Evolutionary conservation across 2,888 invertebrate genomes (phyloP), one percentile per base, ranked within the genome.

Genomic region (Brenthis ino): DNA sequence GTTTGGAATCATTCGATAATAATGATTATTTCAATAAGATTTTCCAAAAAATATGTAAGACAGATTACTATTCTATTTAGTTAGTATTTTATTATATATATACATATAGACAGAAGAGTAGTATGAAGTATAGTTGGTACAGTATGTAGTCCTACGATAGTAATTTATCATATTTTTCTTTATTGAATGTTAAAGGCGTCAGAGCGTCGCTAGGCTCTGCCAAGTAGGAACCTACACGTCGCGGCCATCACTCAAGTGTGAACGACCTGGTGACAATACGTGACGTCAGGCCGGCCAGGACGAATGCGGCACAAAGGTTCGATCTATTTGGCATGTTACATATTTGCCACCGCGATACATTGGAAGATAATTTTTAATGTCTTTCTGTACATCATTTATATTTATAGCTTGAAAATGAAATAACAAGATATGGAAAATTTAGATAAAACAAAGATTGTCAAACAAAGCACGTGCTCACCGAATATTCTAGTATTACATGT

Each of bases 231-330:
- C 75, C 71, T 72, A 77, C 87, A 87, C 88, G 88, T 85, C 76
- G 73, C 74, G 64, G 72, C 80, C 79, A 86, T 88, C 86, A 82
- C 85, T 88, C 87, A 85, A 76, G 80, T 80, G 86, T 85, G 84
- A 87, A 87, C 77, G 88, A 88, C 88, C 88, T 79, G 60, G 80
- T 81, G 81, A 79, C 75, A 74, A 70, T 75, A 76, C 73, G 77
- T 85, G 84, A 84, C 83, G 82, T 81, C 83, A 82, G 14, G 57
- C 72, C 65, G 69, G 71, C 72, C 75, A 68, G 73, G 78, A 77
- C 77, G 68, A 73, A 76, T 77, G 75, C 71, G 74, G 76, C 73
- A 77, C 77, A 78, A 77, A 75, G 76, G 72, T 70, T 71, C 54
- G 24, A 71, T 67, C 56, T 70, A 70, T 70, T 67, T 67, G 67